A percentile compares a stretch with the other conserved stretches of the same genome.
Conservation (phyloP, 2,888 invertebrate species). For the Pammene fasciana region DNA sequence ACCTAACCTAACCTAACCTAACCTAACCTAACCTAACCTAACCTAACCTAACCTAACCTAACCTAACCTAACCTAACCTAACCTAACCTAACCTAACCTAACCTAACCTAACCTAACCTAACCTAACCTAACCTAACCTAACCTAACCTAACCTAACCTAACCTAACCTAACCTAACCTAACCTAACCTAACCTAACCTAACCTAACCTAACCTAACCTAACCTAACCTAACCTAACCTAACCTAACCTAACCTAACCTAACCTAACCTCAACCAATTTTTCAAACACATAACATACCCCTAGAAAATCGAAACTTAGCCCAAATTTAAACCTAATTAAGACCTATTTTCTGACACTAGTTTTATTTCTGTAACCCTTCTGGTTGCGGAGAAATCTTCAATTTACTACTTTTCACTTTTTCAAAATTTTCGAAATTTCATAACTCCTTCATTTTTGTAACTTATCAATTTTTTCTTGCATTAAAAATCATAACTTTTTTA, state of each 20-base stretch:
- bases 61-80: constrained; percentile 11
- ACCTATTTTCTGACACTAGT: too few relatives aligned
- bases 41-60: constrained; percentile 9
- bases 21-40: constrained; percentile 11
- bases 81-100: constrained; percentile 9
- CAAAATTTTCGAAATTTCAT: too few relatives aligned
- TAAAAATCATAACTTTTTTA: too few relatives aligned
- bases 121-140: constrained; percentile 11
- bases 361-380: too few relatives aligned
- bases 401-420: too few relatives aligned
- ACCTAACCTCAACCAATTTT: constrained; percentile 25
- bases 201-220: constrained; percentile 22
- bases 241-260: constrained; percentile 27
- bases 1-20: constrained; percentile 11
- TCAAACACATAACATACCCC: too few relatives aligned
- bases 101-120: constrained; percentile 9
- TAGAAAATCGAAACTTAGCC: too few relatives aligned
- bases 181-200: constrained; percentile 25
- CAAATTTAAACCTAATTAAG: too few relatives aligned
- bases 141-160: constrained; percentile 11
- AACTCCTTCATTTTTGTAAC: too few relatives aligned
- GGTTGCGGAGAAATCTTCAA: too few relatives aligned
- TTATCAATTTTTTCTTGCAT: too few relatives aligned
- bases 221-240: constrained; percentile 26
- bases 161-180: constrained; percentile 13